phyloP scores from a whole-genome alignment of 2,113 vertebrate genomes.

The Trichomycterus rosablanca region DNA sequence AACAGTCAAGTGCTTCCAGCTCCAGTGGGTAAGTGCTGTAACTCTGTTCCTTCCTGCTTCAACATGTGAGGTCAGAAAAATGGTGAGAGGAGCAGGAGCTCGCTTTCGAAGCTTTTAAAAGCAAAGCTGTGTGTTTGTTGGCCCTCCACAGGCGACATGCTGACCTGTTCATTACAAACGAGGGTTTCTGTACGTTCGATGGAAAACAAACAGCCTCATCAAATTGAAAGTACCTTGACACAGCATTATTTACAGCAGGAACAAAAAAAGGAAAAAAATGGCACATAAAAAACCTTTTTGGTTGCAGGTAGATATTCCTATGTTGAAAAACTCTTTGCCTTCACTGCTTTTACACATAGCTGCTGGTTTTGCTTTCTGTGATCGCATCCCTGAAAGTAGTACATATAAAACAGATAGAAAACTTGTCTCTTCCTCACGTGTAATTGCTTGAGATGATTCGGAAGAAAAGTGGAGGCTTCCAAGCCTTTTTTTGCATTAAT shows the following conservation, averaged over 20 bases:
- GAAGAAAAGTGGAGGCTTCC: conserved; percentile 28
- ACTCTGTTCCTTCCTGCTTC: conserved; percentile 37
- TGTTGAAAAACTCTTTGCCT: conserved; percentile 33
- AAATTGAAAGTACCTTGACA: conserved; percentile 1
- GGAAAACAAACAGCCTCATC: not conserved
- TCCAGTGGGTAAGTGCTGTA: conserved; percentile 14
- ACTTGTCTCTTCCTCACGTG: conserved; percentile 32
- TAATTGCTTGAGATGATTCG: conserved; percentile 46
- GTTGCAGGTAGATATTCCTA: conserved; percentile 55
- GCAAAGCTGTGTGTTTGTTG: not conserved
- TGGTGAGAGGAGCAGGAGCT: conserved; percentile 15
- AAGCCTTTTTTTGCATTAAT: conserved; percentile 56
- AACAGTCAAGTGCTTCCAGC: conserved; percentile 17
- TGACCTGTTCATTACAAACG: not conserved
- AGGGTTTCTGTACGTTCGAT: not conserved
- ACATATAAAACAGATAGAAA: conserved; percentile 48
- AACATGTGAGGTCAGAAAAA: conserved; percentile 22
- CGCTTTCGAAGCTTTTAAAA: conserved; percentile 7
- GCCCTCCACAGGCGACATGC: conserved; percentile 8
- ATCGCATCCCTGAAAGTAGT: conserved; percentile 63
- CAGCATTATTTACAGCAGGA: conserved; percentile 13
- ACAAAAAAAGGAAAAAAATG: conserved; percentile 37
- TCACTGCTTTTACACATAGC: conserved; percentile 51
- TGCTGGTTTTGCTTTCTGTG: conserved; percentile 65
- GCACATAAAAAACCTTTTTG: conserved; percentile 57